A percentile compares a stretch with the other conserved stretches of the same genome.
Conservation (phyloP, 2,797 vertebrate species). For the Ctenosaura bakeri region DNA sequence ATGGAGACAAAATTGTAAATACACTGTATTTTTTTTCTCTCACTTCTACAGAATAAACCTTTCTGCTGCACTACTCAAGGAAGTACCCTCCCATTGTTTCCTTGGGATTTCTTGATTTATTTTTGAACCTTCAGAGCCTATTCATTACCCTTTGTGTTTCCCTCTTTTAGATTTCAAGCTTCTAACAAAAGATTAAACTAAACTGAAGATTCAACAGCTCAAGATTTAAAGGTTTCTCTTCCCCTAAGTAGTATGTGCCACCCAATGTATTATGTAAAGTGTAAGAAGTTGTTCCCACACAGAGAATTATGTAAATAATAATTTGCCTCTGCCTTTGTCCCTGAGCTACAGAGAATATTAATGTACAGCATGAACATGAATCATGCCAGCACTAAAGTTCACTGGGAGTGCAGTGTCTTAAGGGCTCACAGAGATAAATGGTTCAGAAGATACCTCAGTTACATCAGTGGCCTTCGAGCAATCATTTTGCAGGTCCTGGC, state of each 20-base stretch:
- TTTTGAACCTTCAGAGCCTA: constrained; percentile 10
- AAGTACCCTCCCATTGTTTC: neutral
- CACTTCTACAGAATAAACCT: constrained; percentile 70
- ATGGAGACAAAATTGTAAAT: constrained; percentile 51
- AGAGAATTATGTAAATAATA: neutral
- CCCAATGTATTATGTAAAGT: neutral
- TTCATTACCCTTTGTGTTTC: neutral
- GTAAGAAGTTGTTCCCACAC: fast-evolving
- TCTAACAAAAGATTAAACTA: fast-evolving
- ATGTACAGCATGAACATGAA: neutral
- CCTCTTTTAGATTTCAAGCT: neutral
- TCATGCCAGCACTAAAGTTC: neutral
- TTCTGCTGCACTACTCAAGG: constrained; percentile 37
- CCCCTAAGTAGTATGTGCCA: neutral
- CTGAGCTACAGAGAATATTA: neutral
- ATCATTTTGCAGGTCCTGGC: neutral
- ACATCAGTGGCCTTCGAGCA: neutral
- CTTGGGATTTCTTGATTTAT: neutral
- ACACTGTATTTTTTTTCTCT: constrained; percentile 36
- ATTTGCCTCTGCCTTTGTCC: neutral
- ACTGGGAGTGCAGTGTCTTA: neutral
- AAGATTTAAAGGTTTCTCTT: neutral
- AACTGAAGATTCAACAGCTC: fast-evolving
- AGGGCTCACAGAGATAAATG: neutral
- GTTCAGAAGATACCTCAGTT: neutral